Base-by-base conservation (phyloP, 2,888 invertebrate genomes). In the Microchrysa polita region DNA sequence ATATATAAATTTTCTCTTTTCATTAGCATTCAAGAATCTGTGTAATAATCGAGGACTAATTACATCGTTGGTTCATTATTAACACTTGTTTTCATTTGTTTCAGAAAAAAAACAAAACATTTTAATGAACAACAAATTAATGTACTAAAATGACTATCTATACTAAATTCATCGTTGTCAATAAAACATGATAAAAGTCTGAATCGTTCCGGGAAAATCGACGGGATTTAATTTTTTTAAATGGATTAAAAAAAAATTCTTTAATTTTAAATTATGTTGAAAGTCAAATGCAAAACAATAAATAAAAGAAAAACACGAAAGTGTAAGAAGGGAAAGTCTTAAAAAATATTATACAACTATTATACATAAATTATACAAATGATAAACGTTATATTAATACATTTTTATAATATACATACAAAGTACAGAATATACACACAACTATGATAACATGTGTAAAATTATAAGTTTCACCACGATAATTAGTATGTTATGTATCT, bases 341-440 rank as follows among this genome's bases (percentile, higher is more conserved):
- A 65, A 48, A 42, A 48, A 65, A 65, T 48, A 65, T 65, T 69
- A 69, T 69, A 69, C 57, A n/a, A 69, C 55, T 69, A 67, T 67
- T 67, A 72, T 71, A 72, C 53, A 71, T 72, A 72, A n/a, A n/a
- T 72, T 48, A 72, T 72, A 72, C 57, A 53, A 34, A 59, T 59
- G 23, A 72, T 75, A 75, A 75, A 73, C 75, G 75, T 73, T 75
- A 73, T 69, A 73, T 75, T 73, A 75, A 42, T 75, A 73, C 73
- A 75, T 75, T 75, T 75, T 75, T 73, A 75, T 75, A 69, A 75
- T 75, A 75, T 75, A 73, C 61, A 75, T 73, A 69, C 61, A 57
- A 72, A 60, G 23, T 23, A 27, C n/a, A 72, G 23, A 44, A 72
- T 60, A 72, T 74, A 73, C 72, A 72, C 44, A 9, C 7, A 34